phyloP scores from a whole-genome alignment of 2,888 invertebrate species.

The Tetramorium bicarinatum region DNA sequence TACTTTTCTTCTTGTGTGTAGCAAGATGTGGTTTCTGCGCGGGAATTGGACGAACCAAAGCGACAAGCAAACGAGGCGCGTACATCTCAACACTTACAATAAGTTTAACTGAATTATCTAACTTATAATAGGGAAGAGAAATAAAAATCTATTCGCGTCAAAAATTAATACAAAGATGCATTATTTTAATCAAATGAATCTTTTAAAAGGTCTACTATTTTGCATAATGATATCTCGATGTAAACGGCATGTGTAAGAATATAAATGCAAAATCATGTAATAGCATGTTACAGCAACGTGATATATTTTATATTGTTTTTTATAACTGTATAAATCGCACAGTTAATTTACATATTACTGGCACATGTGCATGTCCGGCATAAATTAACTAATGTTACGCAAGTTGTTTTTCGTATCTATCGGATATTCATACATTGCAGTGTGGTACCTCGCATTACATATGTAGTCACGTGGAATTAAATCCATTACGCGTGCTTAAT shows the following conservation, averaged over 20 bases:
- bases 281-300: neutral
- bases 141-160: neutral
- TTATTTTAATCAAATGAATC: neutral
- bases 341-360: constrained; percentile 41
- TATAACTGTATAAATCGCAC: constrained; percentile 13
- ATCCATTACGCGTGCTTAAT: constrained; percentile 26
- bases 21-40: too few relatives aligned
- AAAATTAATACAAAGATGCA: neutral
- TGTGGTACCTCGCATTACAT: neutral
- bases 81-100: too few relatives aligned
- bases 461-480: constrained; percentile 15
- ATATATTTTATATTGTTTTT: neutral
- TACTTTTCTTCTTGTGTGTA: too few relatives aligned
- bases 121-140: neutral
- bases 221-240: neutral
- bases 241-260: neutral
- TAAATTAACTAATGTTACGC: constrained; percentile 43
- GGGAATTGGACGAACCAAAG: too few relatives aligned
- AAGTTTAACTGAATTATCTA: neutral
- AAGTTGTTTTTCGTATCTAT: constrained; percentile 38
- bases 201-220: neutral
- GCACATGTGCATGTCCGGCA: neutral
- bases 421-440: constrained; percentile 23
- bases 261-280: neutral
- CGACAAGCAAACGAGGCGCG: too few relatives aligned